Base-by-base conservation (phyloP, 2,113 vertebrate species). In the Rhinolophus sinicus region DNA sequence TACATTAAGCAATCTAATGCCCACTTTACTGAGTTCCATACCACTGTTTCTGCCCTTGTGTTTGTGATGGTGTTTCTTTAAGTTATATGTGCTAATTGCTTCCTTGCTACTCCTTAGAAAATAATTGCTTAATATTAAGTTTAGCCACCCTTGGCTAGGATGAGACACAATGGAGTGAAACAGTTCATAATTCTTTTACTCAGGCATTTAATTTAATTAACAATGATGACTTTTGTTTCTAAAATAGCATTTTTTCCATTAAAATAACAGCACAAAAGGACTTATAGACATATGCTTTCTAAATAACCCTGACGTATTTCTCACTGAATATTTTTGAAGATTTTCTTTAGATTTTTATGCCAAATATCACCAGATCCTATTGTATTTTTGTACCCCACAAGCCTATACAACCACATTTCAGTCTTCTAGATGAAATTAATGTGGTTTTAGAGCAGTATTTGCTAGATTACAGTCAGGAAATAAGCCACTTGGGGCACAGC, bases 111-210 rank as follows among this genome's bases (percentile, higher is more conserved):
- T 98, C 96, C 94, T 97, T 97, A 98, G 95, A 98, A 98, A 98
- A 98, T 94, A 98, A 97, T 97, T 93, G 82, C 52, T 97, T 98
- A 97, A 97, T 98, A 98, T 98, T 98, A 98, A 97, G 54, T 97
- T 80, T 88, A 97, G 88, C 94, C 95, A 96, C 94, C 96, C 77
- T 97, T 92, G 94, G 95, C 92, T 97, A 96, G 93, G 78, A 96
- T 95, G 94, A 97, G 82, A 97, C 62, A 95, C 28, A 97, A 95
- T 80, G 62, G 38, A 92, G 60, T 96, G 93, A 94, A 40, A 22
- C 60, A 93, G 88, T 97, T 97, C 18, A 84, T 98, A 52, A 94
- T 87, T 95, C 14, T 97, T 97, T 97, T 33, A 92, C 10, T 87
- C 12, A 81, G 26, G 90, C 83, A 84, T 97, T 98, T 98, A 96